Conservation (phyloP, 1,140 invertebrate species). For the Drosophila oshimai region DNA sequence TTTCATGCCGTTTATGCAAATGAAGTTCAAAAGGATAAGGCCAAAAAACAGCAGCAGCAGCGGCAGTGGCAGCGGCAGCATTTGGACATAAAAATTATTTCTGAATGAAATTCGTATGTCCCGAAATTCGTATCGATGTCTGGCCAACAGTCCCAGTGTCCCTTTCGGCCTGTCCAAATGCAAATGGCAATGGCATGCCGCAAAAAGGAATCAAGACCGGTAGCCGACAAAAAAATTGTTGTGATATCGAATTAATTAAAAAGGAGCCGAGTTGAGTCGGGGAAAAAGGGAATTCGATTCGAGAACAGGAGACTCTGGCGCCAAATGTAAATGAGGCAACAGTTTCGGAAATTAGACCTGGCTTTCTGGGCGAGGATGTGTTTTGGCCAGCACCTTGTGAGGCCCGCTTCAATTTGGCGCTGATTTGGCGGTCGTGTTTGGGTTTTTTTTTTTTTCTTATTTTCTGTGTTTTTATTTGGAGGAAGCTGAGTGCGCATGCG, state of each 20-base stretch:
- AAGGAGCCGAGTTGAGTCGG: slow-evolving; percentile 28
- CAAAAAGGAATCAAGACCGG: slow-evolving; percentile 72
- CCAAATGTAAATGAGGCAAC: slow-evolving; percentile 77
- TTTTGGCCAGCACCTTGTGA: slow-evolving; percentile 68
- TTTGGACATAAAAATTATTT: slow-evolving; percentile 80
- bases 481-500: slow-evolving; percentile 68
- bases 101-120: slow-evolving; percentile 75
- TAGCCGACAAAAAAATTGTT: slow-evolving; percentile 74
- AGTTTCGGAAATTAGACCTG: slow-evolving; percentile 65
- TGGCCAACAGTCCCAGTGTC: slow-evolving; percentile 1
- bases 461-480: slow-evolving; percentile 5
- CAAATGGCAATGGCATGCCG: slow-evolving; percentile 72
- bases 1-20: slow-evolving; percentile 81
- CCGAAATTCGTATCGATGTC: slow-evolving; percentile 72
- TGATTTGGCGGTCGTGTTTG: slow-evolving; percentile 75
- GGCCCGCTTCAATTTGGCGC: slow-evolving; percentile 75
- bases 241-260: slow-evolving; percentile 82
- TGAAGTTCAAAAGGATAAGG: slow-evolving; percentile 79
- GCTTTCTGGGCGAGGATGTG: slow-evolving; percentile 7
- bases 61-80: slow-evolving; percentile 35
- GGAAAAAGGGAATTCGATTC: slow-evolving; percentile 34
- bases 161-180: slow-evolving; percentile 52
- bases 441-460: slow-evolving; percentile 19
- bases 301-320: slow-evolving; percentile 42
- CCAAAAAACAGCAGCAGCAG: slow-evolving; percentile 58